Evolutionary conservation across 2,888 invertebrate species (phyloP), one percentile per base, ranked within the genome.

Genomic region (Agapostemon virescens): DNA sequence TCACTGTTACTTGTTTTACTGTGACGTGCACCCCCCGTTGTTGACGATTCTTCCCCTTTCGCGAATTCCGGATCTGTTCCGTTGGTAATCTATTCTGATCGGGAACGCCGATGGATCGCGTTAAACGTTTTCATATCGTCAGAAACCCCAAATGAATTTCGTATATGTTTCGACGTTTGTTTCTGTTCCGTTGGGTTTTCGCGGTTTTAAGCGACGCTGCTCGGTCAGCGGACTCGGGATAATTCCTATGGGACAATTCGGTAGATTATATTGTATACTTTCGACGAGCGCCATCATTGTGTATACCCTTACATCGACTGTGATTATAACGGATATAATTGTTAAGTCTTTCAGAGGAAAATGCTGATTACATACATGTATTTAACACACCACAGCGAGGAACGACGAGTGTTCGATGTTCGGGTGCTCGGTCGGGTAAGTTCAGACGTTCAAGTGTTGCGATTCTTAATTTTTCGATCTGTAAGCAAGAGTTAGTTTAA

Each of bases 311-410:
- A 85, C 87, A 88, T 90, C 88, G 90, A 90, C 90, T 90, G 90
- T 90, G 90, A 90, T 90, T 89, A 88, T 84, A 86, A 87, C 82
- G 88, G 84, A 89, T 89, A 88, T 87, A 88, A 88, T 87, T 88
- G 75, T 86, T 90, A 89, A 87, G 87, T 84, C 81, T 85, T 87
- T 83, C 83, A 81, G 85, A 82, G 73, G 64, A 63, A 33, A 81
- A 81, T 49, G 74, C 67, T 77, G 66, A 79, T 69, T 77, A 75
- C 63, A 74, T 66, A 66, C 69, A 71, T 66, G 74, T 63, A 75
- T 7, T 52, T 38, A 13, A 77, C 52, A 72, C 52, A n/a, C 6
- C 42, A 63, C 40, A 20, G 45, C 38, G 58, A 64, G 74, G 52
- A 72, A 61, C 52, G 77, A 76, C 64, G 45, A 55, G n/a, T 58